Percentiles rank a stretch among this genome's conserved stretches.
phyloP scores from a whole-genome alignment of 2,113 vertebrate genomes.

The Neolamprologus devosi region DNA sequence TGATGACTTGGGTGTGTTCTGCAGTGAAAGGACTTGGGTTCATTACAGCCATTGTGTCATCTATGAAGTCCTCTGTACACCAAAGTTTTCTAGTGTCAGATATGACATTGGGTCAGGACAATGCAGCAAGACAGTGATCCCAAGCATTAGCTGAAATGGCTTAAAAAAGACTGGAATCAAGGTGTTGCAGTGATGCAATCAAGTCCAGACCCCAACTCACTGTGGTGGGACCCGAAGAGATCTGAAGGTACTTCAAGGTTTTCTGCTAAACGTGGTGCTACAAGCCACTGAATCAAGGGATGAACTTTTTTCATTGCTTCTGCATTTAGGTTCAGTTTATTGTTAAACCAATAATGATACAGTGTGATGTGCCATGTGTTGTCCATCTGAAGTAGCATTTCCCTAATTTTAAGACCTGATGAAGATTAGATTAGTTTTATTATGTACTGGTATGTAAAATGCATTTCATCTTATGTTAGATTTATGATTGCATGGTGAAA shows the following conservation, averaged over 20 bases:
- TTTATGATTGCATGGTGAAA: not conserved
- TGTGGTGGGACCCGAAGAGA: not conserved
- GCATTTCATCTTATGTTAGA: not conserved
- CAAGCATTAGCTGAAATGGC: not conserved
- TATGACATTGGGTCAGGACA: not conserved
- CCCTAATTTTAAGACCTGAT: not conserved
- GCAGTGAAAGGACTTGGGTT: not conserved
- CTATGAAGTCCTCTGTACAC: not conserved
- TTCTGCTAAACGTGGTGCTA: not conserved
- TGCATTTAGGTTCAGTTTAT: not conserved
- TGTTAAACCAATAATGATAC: not conserved
- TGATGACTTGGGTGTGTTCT: not conserved
- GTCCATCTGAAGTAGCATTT: not conserved
- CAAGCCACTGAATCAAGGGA: not conserved
- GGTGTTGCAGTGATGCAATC: not conserved
- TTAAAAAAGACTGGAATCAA: not conserved
- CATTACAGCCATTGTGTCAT: not conserved
- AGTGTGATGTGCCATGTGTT: not conserved
- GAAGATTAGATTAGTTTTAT: not conserved
- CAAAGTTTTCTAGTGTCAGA: not conserved
- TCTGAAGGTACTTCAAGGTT: not conserved
- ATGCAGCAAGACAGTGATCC: not conserved
- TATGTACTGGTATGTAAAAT: not conserved
- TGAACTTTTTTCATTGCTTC: not conserved
- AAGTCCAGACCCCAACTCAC: not conserved